These are phyloP conservation scores for Erinaceus europaeus DNA, from an alignment of 2,113 vertebrate species.

Conservation along the genomic window DNA sequence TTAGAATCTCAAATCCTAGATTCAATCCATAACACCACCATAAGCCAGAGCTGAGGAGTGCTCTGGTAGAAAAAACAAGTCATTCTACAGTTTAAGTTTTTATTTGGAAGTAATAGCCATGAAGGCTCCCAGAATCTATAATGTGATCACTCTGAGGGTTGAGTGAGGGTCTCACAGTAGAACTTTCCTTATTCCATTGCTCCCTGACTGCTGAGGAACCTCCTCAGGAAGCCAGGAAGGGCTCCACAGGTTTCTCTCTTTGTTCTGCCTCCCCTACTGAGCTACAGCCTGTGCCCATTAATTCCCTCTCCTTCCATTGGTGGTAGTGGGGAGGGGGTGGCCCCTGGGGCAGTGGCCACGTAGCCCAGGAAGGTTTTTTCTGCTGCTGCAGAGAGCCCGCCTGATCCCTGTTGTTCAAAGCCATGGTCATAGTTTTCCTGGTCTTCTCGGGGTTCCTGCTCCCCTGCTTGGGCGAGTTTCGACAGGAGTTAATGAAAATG, in stretches of 20 bases:
- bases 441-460: not conserved
- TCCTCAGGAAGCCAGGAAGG: too few relatives aligned
- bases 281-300: not conserved
- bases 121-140: not conserved
- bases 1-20: too few relatives aligned
- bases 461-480: not conserved
- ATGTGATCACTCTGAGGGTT: not conserved
- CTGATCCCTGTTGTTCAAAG: rapidly evolving
- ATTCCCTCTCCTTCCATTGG: not conserved
- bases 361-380: not conserved
- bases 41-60: too few relatives aligned
- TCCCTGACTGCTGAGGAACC: rapidly evolving
- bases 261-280: not conserved
- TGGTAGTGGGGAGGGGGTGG: too few relatives aligned
- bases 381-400: rapidly evolving
- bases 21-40: too few relatives aligned
- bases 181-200: rapidly evolving
- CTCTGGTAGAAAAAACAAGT: too few relatives aligned
- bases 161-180: not conserved
- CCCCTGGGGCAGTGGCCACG: rapidly evolving
- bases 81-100: not conserved
- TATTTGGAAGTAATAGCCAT: not conserved
- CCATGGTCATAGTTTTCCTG: not conserved
- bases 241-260: too few relatives aligned
- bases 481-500: not conserved